Base-by-base conservation (phyloP, 2,888 invertebrate species). In the Eupsilia transversa region DNA sequence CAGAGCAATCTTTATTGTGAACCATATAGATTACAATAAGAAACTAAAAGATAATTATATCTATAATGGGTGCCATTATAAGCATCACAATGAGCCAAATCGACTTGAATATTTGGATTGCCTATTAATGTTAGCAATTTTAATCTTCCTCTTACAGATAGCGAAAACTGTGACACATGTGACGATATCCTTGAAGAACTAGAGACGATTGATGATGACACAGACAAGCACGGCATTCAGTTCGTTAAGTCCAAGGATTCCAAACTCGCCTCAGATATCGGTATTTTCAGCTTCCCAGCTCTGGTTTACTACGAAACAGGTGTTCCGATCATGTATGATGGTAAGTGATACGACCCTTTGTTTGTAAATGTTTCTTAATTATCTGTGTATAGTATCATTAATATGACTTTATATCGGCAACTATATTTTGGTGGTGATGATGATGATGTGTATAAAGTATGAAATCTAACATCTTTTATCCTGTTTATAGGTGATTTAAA, bases 281-380 rank as follows among this genome's bases (percentile, higher is more conserved):
- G 99, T 84, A 98, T 99, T 91, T 98, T 98, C 95, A 98, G 98
- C 90, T 98, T 99, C 92, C 99, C 99, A 82, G 98, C 98, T 79
- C 96, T 99, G 88, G 98, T 99, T 69, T 99, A 99, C 94, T 99
- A 99, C 92, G 99, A 99, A 96, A 98, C 98, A 77, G 98, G 98
- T 85, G 98, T 98, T 87, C 99, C 99, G 89, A 98, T 99, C 91
- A 98, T 99, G 98, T 99, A 98, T 95, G 98, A 99, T 96, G 99
- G 99, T 99, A 97, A 98, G 98, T 93, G 30, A 79, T 9, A 49
- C 41, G 20, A 49, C 35, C 63, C 61, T 71, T 61, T 77, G 65
- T 66, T 72, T 66, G 41, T 30, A 65, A 69, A 77, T 67, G 23
- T 67, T 59, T 70, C 38, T 57, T 33, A 61, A 35, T 67, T 49